Percentiles rank a stretch among this genome's conserved stretches.
These are phyloP conservation scores for Xanthia icteritia DNA, from an alignment of 2,888 invertebrate species.

Conservation along the genomic window DNA sequence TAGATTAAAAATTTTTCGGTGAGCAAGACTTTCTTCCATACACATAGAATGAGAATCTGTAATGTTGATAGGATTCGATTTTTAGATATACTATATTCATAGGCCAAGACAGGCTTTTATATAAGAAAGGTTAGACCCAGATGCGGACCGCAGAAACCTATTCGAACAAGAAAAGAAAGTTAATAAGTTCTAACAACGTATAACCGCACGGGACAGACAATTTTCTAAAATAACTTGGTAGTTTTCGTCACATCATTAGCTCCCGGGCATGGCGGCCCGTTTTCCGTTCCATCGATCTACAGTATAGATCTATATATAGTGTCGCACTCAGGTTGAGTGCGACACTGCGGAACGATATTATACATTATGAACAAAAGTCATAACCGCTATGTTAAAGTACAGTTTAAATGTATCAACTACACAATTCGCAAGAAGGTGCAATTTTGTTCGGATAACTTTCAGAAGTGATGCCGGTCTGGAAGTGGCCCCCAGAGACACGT, in stretches of 20 bases:
- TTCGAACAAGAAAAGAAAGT: slow-evolving; percentile 59
- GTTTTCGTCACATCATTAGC: slow-evolving; percentile 59
- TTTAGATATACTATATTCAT: slow-evolving; percentile 36
- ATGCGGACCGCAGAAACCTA: slow-evolving; percentile 50
- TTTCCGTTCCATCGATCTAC: slow-evolving; percentile 43
- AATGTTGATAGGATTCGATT: slow-evolving; percentile 54
- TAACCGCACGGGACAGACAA: slow-evolving; percentile 31
- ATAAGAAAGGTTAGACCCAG: slow-evolving; percentile 53
- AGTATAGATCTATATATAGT: no score
- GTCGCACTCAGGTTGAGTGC: no score
- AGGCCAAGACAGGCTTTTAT: slow-evolving; percentile 42
- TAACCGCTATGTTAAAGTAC: slow-evolving; percentile 49
- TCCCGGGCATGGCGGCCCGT: slow-evolving; percentile 28
- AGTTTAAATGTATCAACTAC: slow-evolving; percentile 60
- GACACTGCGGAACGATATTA: slow-evolving; percentile 20
- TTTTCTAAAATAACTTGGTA: slow-evolving; percentile 52
- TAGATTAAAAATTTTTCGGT: slow-evolving; percentile 43
- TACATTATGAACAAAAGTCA: slow-evolving; percentile 52
- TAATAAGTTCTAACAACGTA: slow-evolving; percentile 56
- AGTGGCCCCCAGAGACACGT: slow-evolving; percentile 59
- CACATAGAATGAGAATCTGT: slow-evolving; percentile 36
- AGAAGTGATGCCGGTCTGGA: slow-evolving; percentile 51
- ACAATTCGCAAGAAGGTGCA: slow-evolving; percentile 61
- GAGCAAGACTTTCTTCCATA: slow-evolving; percentile 2
- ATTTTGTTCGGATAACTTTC: slow-evolving; percentile 64